phyloP scores from a whole-genome alignment of 2,113 vertebrate genomes.

The Lutjanus erythropterus region DNA sequence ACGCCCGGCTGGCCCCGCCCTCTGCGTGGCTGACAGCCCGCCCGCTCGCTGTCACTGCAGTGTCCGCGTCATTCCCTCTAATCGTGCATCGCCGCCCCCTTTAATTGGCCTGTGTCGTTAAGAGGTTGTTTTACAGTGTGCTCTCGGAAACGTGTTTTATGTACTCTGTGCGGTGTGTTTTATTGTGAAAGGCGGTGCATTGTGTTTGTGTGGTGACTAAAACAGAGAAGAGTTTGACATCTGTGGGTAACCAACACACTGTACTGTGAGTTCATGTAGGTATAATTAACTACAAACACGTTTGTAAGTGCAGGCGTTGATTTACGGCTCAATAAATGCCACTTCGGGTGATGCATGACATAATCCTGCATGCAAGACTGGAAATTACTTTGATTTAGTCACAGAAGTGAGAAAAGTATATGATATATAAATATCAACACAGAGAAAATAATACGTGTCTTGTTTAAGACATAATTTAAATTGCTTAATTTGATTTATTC shows the following conservation, averaged over 20 bases:
- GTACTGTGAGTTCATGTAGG: background rate
- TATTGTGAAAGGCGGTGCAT: conserved; percentile 22
- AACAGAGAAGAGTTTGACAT: conserved; percentile 19
- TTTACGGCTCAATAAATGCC: background rate
- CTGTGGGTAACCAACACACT: conserved; percentile 11
- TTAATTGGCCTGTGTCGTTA: conserved; percentile 38
- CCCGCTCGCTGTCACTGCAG: conserved; percentile 37
- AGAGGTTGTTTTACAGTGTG: conserved; percentile 1
- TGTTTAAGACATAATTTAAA: no score
- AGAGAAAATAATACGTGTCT: background rate
- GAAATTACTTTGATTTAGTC: background rate
- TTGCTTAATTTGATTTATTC: background rate
- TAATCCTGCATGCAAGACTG: background rate
- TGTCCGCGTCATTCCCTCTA: conserved; percentile 46
- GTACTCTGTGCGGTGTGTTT: conserved; percentile 20
- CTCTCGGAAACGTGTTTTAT: conserved; percentile 12
- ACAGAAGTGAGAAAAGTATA: background rate
- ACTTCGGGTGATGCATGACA: background rate
- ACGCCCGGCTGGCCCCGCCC: conserved; percentile 53
- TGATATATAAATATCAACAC: background rate
- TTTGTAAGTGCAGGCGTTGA: background rate
- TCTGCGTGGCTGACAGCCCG: conserved; percentile 34
- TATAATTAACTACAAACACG: conserved; percentile 37
- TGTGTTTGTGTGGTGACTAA: conserved; percentile 30
- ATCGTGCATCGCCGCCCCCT: conserved; percentile 15